Base-by-base conservation (phyloP, 2,797 vertebrate genomes). In the Sandelia bainsii region DNA sequence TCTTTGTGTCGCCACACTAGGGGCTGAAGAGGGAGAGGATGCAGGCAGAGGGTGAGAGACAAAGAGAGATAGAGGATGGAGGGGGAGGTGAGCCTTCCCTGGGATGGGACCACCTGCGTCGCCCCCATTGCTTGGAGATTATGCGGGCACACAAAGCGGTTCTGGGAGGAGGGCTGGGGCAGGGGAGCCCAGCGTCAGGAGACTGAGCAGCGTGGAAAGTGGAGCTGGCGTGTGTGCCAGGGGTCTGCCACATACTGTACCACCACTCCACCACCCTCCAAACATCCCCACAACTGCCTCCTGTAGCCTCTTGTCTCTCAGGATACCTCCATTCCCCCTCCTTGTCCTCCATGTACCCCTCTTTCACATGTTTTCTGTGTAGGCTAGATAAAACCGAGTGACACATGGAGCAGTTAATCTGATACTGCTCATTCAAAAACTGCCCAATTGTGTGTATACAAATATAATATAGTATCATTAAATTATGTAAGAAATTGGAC, bases 151-250 rank as follows among this genome's bases (percentile, higher is more conserved):
- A 93, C 91, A 94, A 93, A 93, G 92, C 78, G 22, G 69, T 60
- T 84, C 62, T 34, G 82, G 87, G 91, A 91, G 87, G 87, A 92
- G 84, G 83, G 82, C 85, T 84, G 84, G 83, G 80, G 82, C 83
- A 52, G 72, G 87, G 89, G 91, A 85, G 77, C 77, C 63, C 67
- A 50, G 81, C 77, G 19, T 89, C 81, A 77, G 74, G 82, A 91
- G 93, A 95, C 90, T 94, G 95, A 95, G 89, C 81, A 90, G 93
- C 91, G 94, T 95, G 94, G 87, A 94, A 95, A 95, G 92, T 86
- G 60, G 84, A 94, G 91, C 74, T 95, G 95, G 94, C 94, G 87
- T 95, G 92, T 91, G 93, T 95, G 93, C 93, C 93, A 94, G 93
- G 91, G 93, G 91, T 92, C 90, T 90, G 89, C 93, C 89, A 93